Percentiles rank a stretch among this genome's conserved stretches.
Evolutionary conservation across 1,140 invertebrate genomes (phyloP).

Genomic region (Eufriesea mexicana): DNA sequence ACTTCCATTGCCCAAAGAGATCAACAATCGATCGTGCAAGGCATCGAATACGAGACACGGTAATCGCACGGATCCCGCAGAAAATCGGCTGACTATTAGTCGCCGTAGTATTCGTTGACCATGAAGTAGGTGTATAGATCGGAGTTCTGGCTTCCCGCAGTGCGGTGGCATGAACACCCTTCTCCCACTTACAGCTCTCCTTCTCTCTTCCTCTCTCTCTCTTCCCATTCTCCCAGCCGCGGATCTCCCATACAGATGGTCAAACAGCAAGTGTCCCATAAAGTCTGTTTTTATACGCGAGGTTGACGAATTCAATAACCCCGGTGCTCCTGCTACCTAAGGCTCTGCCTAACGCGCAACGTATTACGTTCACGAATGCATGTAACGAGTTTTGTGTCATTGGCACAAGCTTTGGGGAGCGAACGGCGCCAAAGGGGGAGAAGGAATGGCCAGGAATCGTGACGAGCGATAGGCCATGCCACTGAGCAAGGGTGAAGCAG

Average conservation of each 20-base stretch:
- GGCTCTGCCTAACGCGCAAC: constrained; percentile 57
- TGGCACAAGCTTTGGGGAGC: constrained; percentile 27
- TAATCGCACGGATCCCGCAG: not conserved
- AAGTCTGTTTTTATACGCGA: constrained; percentile 75
- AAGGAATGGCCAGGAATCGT: constrained; percentile 16
- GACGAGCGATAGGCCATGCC: constrained; percentile 23
- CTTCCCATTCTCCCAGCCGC: not conserved
- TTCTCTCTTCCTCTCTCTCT: constrained; percentile 22
- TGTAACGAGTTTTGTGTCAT: constrained; percentile 78
- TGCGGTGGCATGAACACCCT: constrained; percentile 44
- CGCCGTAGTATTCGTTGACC: constrained; percentile 47
- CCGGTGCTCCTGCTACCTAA: constrained; percentile 6
- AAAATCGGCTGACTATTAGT: constrained; percentile 40
- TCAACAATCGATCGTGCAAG: not conserved
- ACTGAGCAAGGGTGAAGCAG: not conserved
- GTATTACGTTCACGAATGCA: constrained; percentile 71
- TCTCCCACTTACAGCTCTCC: constrained; percentile 25
- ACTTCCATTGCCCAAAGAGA: not conserved
- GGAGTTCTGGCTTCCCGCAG: constrained; percentile 52
- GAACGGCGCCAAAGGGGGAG: not conserved
- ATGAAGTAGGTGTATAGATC: constrained; percentile 56
- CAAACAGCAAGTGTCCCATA: constrained; percentile 77
- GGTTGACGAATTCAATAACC: constrained; percentile 79
- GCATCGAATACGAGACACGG: no score
- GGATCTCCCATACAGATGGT: constrained; percentile 72